Evolutionary conservation across 2,888 invertebrate genomes (phyloP), one percentile per base, ranked within the genome.

Genomic region (Coremacera marginata): DNA sequence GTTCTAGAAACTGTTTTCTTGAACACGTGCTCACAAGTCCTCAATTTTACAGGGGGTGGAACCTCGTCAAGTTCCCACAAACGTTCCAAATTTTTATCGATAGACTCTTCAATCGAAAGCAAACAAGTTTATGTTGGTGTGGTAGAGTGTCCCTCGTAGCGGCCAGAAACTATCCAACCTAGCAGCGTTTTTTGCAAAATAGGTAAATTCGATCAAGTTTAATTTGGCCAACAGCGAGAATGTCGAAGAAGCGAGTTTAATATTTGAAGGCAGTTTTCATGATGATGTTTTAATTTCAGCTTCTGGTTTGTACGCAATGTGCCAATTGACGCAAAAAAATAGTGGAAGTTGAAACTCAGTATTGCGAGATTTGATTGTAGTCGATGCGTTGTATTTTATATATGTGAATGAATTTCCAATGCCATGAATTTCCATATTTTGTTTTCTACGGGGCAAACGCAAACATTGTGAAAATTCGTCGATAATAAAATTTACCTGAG

Each of bases 401-500:
- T 76, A 76, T 0, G 74, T 71, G 62, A 73, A 51, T 0, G 71
- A 74, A 44, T 37, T 27, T 57, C 78, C 78, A 65, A 79, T 70
- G 16, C 78, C 77, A 44, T 70, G 22, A 44, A 81, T 71, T 27
- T 77, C 75, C 0, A 67, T 1, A 74, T 51, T 34, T 44, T 72
- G n/a, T 44, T 71, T 71, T 74, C 77, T 19, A 51, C 62, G 75
- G 4, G 34, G 52, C 11, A 79, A 71, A 19, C 57, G 37, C 16
- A 80, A 60, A 5, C 55, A 14, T 14, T 44, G n/a, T 7, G 76
- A 63, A 16, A 78, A 76, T n/a, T 63, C 31, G 49, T 77, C 80
- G 11, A 57, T 75, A 11, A 78, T 77, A n/a, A 78, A 51, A 70
- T 80, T 79, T 11, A 79, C 70, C 52, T 79, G 77, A 5, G 79